Base-by-base conservation (phyloP, 2,888 invertebrate species). In the Drosophila multiciliata region DNA sequence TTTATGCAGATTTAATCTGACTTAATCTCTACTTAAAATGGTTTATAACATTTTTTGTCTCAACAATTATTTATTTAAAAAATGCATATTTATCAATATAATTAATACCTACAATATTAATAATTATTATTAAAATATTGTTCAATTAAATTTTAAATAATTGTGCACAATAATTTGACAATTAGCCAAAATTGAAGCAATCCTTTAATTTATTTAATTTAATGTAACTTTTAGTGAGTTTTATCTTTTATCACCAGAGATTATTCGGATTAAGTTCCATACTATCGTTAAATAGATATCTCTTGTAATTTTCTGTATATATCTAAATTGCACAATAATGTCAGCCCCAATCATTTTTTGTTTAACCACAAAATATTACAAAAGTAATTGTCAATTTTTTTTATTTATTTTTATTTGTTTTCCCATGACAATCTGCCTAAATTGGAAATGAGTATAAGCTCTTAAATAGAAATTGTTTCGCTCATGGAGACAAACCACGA, bases 381-480 rank as follows among this genome's bases (percentile, higher is more conserved):
- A 23, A 4, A 15, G 4, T 3, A 5, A 29, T 29, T 29, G 29
- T 29, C 5, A 1, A 20, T 20, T 45, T 45, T 8, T 15, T 15
- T 36, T 6, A 15, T 36, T 3, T 38, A n/a, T 38, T 17, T 6
- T 17, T 17, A 23, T 23, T 20, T 45, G 7, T 42, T 7, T 23
- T 15, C 3, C 38, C 15, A 15, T 45, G 23, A 23, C 40, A n/a
- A 40, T 32, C 29, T 32, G 32, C n/a, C 32, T n/a, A n/a, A 17
- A 40, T 40, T 40, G 40, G 5, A 52, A 50, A 11, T 32, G 6
- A 52, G 15, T 53, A 15, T 9, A 6, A 7, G n/a, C 9, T 7
- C n/a, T 26, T 26, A 38, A 36, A 26, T 38, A 2, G 55, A 26
- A n/a, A 38, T 26, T 38, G 32, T 69, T 50, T 32, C 23, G 35